phyloP scores from a whole-genome alignment of 1,140 invertebrate genomes.

The Zophobas morio region DNA sequence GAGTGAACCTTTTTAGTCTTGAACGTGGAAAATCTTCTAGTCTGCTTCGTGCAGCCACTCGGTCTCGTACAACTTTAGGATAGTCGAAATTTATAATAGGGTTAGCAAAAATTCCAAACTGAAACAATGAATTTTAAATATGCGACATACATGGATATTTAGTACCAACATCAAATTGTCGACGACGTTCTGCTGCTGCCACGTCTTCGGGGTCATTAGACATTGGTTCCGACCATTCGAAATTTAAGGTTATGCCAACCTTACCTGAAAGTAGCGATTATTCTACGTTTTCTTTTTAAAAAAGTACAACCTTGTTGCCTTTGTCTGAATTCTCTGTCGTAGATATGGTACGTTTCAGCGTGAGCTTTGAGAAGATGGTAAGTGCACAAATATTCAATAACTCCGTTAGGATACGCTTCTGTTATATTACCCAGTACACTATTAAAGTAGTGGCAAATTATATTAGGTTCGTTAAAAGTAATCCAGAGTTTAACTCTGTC shows the following conservation, averaged over 20 bases:
- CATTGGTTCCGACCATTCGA: constrained; percentile 43
- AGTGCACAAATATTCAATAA: constrained; percentile 58
- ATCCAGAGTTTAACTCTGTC: constrained; percentile 69
- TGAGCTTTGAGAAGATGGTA: constrained; percentile 60
- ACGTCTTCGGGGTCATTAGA: constrained; percentile 43
- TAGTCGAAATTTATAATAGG: constrained; percentile 79
- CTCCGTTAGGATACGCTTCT: constrained; percentile 57
- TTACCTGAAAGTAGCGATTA: constrained; percentile 38
- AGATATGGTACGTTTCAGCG: constrained; percentile 59
- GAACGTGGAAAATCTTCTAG: constrained; percentile 73
- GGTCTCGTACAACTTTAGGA: constrained; percentile 73
- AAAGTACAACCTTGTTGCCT: constrained; percentile 56
- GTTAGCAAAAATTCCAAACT: constrained; percentile 75
- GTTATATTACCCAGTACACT: constrained; percentile 56
- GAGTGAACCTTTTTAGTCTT: constrained; percentile 74
- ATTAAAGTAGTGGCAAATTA: constrained; percentile 56
- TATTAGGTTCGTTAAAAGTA: constrained; percentile 70
- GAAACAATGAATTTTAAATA: constrained; percentile 38
- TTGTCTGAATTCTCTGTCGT: constrained; percentile 56
- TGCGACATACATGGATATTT: constrained; percentile 51
- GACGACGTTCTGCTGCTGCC: constrained; percentile 48
- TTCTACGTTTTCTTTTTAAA: neutral
- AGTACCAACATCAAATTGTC: constrained; percentile 50
- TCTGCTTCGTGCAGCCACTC: constrained; percentile 71
- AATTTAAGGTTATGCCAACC: constrained; percentile 45